phyloP scores from a whole-genome alignment of 2,113 vertebrate species.

The Rhegmatorhina hoffmannsi region DNA sequence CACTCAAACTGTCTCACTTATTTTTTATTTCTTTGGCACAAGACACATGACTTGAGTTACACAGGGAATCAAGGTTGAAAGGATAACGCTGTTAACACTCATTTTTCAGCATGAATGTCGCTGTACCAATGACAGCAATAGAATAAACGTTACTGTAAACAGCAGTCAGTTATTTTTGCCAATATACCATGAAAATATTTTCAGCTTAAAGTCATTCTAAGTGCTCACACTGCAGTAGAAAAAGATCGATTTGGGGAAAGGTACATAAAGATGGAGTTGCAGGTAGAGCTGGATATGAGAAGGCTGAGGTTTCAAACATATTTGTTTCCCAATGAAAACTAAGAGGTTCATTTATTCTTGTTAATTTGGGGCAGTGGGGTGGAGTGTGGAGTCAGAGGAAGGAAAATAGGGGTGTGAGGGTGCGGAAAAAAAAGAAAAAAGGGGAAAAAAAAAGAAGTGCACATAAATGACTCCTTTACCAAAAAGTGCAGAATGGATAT shows the following conservation, averaged over 20 bases:
- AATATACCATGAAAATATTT: neutral
- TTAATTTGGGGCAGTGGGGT: neutral
- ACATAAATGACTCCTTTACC: neutral
- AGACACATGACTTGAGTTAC: neutral
- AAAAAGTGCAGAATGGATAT: fast-evolving
- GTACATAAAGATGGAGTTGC: neutral
- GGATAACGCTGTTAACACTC: neutral
- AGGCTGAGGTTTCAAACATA: neutral
- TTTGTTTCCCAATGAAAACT: neutral
- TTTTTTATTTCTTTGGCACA: neutral
- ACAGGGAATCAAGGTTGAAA: slow-evolving; percentile 1
- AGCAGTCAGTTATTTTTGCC: neutral
- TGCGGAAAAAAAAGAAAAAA: neutral
- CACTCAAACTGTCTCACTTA: neutral
- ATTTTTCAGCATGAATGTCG: neutral
- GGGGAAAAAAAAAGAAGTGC: neutral
- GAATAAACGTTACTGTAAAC: slow-evolving; percentile 7
- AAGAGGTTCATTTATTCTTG: neutral
- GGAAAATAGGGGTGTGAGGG: too few relatives aligned
- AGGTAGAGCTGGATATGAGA: neutral
- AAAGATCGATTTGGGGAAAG: neutral
- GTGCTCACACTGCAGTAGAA: neutral
- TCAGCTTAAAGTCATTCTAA: neutral
- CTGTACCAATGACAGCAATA: neutral
- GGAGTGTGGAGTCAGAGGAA: too few relatives aligned